Evolutionary conservation across 2,797 vertebrate species (phyloP), one percentile per base, ranked within the genome.

Genomic region (Crenuchus spilurus): DNA sequence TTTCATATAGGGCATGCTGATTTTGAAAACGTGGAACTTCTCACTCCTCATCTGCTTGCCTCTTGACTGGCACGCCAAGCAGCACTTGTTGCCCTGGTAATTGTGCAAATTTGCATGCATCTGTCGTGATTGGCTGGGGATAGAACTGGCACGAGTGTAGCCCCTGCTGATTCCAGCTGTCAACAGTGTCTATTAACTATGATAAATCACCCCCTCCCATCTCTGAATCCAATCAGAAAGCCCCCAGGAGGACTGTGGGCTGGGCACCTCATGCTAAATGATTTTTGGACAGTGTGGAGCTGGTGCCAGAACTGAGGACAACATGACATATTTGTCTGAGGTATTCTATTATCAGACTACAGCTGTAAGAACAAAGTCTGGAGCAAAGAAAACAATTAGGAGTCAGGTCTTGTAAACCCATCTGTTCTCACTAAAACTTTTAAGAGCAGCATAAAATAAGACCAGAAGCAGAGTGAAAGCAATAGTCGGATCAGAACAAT

Each of bases 201-300:
- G 91, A 93, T 92, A 84, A 92, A 93, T 92, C 85, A 87, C 90
- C 86, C 90, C 85, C 80, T 80, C 83, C 83, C 70, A 82, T 83
- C 83, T 87, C 78, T 86, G 82, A 86, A 86, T 87, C 88, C 87
- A 91, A 93, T 93, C 89, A 90, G 71, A 88, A 75, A 69, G 79
- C 87, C 86, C 91, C 88, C 87, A 74, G 73, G 89, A 79, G 86
- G 86, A 86, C 86, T 84, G 82, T 79, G 83, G 86, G 84, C 83
- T 88, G 86, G 86, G 91, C 90, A 91, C 88, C 89, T 88, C 85
- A 88, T 83, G 82, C 89, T 86, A 90, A 91, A 90, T 89, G 87
- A 88, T 91, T 88, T 84, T 88, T 86, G 88, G 86, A 87, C 85
- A 85, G 75, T 72, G 8, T 39, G 76, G 74, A 54, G 88, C 22